A percentile compares a stretch with the other conserved stretches of the same genome.
Evolutionary conservation across 1,140 invertebrate species (phyloP).

Genomic region (Pachyrhynchus sulphureomaculatus): DNA sequence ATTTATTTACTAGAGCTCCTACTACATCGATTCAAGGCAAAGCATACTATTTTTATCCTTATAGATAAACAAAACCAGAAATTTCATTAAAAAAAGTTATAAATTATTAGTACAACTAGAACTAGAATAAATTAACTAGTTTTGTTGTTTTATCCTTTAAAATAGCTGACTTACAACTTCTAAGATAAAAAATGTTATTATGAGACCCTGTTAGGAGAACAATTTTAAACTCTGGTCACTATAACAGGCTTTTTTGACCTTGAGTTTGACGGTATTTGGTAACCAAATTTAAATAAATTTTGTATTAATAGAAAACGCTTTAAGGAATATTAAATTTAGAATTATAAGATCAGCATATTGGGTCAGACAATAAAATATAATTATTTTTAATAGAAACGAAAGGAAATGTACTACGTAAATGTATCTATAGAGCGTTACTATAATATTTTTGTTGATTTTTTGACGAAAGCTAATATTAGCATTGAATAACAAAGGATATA

Average conservation of each 20-base stretch:
- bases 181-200: background rate
- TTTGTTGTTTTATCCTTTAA: background rate
- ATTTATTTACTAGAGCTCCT: too few relatives aligned
- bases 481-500: too few relatives aligned
- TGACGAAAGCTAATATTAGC: too few relatives aligned
- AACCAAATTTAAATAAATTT: slow-evolving; percentile 14
- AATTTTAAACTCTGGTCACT: slow-evolving; percentile 10
- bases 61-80: too few relatives aligned
- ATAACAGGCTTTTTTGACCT: slow-evolving; percentile 14
- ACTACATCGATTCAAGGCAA: too few relatives aligned
- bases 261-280: slow-evolving; percentile 14
- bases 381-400: background rate
- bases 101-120: too few relatives aligned
- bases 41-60: too few relatives aligned
- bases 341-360: background rate
- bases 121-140: too few relatives aligned
- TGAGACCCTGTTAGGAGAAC: background rate
- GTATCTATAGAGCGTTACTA: too few relatives aligned
- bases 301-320: slow-evolving; percentile 7
- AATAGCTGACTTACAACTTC: background rate
- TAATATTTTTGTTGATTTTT: too few relatives aligned
- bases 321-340: slow-evolving; percentile 12
- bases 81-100: too few relatives aligned
- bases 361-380: background rate
- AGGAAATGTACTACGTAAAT: too few relatives aligned